Percentiles rank a stretch among this genome's conserved stretches.
Conservation (phyloP, 2,888 invertebrate species). For the Heliconius ethilla region DNA sequence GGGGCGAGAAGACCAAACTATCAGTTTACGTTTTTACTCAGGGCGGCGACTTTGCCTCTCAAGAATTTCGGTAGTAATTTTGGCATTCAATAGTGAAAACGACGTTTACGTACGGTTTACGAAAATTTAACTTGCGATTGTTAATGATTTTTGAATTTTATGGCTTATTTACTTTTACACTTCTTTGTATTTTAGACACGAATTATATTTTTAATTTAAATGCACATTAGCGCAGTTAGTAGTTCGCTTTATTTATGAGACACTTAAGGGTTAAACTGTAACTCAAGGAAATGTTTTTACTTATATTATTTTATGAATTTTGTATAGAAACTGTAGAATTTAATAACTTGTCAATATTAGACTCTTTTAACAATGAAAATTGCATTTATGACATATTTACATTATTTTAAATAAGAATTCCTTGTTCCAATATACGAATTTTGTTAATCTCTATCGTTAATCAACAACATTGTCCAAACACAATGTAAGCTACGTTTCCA, state of each 20-base stretch:
- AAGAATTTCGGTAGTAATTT: constrained; percentile 61
- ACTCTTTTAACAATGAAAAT: no score
- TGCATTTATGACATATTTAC: not conserved
- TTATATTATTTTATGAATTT: no score
- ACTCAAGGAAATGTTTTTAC: no score
- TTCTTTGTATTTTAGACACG: not conserved
- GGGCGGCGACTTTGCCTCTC: constrained; percentile 62
- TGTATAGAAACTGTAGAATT: no score
- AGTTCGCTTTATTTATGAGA: no score
- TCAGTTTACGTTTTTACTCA: constrained; percentile 63
- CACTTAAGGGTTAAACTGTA: no score
- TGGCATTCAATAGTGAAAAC: constrained; percentile 52
- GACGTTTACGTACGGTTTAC: constrained; percentile 37
- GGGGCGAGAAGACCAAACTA: constrained; percentile 67
- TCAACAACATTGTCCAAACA: constrained; percentile 35
- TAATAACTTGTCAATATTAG: no score
- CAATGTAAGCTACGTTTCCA: constrained; percentile 34
- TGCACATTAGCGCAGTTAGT: no score
- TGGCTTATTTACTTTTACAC: not conserved
- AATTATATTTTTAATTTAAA: not conserved
- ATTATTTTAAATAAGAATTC: not conserved
- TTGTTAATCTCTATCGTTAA: constrained; percentile 30
- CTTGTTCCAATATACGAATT: constrained; percentile 1
- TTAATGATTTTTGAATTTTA: constrained; percentile 27
- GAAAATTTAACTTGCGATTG: constrained; percentile 29